Base-by-base conservation (phyloP, 2,888 invertebrate genomes). In the Aleiodes leptofemur region DNA sequence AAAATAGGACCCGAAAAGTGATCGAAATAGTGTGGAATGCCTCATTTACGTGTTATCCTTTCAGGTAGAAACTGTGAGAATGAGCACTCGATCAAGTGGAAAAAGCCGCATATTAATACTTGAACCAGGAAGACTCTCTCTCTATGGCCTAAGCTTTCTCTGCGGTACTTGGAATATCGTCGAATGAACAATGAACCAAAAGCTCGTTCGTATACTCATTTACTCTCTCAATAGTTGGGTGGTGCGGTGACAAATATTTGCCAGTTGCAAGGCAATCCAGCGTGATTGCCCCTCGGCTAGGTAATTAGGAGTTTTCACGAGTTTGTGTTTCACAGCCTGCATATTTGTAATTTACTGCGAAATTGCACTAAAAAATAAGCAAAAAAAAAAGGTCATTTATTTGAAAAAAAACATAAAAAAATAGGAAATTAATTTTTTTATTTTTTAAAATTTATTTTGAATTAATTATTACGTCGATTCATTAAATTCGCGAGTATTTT, bases 21-120 rank as follows among this genome's bases (percentile, higher is more conserved):
- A n/a, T n/a, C n/a, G n/a, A n/a, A n/a, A n/a, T n/a, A n/a, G n/a
- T n/a, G n/a, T n/a, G n/a, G n/a, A n/a, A n/a, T n/a, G n/a, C n/a
- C n/a, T n/a, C n/a, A n/a, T n/a, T 23, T 23, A 23, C 23, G 23
- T 23, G 23, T 38, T 38, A 38, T 38, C 8, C 38, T 8, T 11
- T 43, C 43, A 43, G 43, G 8, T 43, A 8, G 9, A 43, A 6
- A 9, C 43, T 43, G 11, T 43, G 11, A 9, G 2, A 43, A 11
- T 43, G 43, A 43, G 43, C 9, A 43, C 53, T 55, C 23, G 55
- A 38, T 69, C 38, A 53, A 34, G 38, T 59, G 68, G 69, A 73
- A 73, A 76, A 31, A 70, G 38, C n/a, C 68, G 72, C 73, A 64
- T 70, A 76, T 74, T 77, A 74, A 76, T 29, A 69, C 69, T 71